Conservation (phyloP, 2,888 invertebrate genomes). For the Brachyptera putata region DNA sequence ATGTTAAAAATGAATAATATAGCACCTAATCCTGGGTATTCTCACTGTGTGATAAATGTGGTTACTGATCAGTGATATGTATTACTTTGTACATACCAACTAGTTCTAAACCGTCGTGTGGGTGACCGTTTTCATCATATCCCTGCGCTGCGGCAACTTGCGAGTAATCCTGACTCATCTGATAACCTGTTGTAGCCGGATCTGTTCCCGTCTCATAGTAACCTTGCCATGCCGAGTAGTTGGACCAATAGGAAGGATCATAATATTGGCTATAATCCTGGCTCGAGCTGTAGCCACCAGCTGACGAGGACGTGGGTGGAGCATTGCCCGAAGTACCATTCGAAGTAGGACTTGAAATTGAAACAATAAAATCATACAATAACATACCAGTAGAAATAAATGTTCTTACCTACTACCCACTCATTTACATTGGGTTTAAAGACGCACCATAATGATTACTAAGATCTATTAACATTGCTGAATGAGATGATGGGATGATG, state of each 20-base stretch:
- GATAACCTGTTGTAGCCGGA: constrained; percentile 42
- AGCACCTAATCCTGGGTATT: no score
- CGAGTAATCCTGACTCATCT: constrained; percentile 26
- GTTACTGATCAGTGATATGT: no score
- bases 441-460: no score
- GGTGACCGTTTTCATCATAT: constrained; percentile 26
- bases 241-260: constrained; percentile 84
- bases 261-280: constrained; percentile 73
- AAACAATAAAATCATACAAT: not conserved
- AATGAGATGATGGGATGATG: no score
- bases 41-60: no score
- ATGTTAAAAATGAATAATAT: no score
- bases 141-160: constrained; percentile 26
- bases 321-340: constrained; percentile 15
- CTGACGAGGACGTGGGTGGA: constrained; percentile 42
- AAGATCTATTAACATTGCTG: no score
- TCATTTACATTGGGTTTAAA: no score
- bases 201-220: constrained; percentile 53
- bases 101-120: constrained; percentile 64
- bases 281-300: constrained; percentile 34
- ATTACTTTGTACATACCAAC: constrained; percentile 61
- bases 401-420: no score
- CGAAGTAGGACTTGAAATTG: constrained; percentile 25
- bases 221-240: constrained; percentile 77
- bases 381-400: constrained; percentile 1